Percentiles rank a stretch among this genome's conserved stretches.
These are phyloP conservation scores for Idaea biselata DNA, from an alignment of 2,888 invertebrate genomes.

Conservation along the genomic window DNA sequence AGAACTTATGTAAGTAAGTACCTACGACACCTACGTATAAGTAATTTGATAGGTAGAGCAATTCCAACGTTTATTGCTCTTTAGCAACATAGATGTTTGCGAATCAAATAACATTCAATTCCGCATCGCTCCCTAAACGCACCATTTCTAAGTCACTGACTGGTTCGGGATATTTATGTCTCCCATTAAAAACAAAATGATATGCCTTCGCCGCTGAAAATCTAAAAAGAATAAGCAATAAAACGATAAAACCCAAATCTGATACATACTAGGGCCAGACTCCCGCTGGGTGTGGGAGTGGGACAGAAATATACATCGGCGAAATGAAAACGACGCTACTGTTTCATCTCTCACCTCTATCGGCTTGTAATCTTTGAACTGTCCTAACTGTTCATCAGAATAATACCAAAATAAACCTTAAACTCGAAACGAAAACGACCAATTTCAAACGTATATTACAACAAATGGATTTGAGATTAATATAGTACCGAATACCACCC, in stretches of 20 bases:
- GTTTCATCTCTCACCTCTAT: constrained; percentile 82
- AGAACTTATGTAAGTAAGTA: neutral
- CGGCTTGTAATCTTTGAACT: constrained; percentile 73
- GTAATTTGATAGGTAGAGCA: neutral
- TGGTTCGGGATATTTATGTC: constrained; percentile 74
- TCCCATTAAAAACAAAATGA: constrained; percentile 80
- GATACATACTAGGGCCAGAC: constrained; percentile 78
- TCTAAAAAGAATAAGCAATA: constrained; percentile 82
- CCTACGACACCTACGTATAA: too few relatives aligned
- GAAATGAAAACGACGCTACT: constrained; percentile 79
- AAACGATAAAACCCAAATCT: constrained; percentile 81
- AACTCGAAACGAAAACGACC: constrained; percentile 44
- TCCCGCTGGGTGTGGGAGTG: constrained; percentile 71
- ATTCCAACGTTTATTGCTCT: neutral
- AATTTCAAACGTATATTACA: constrained; percentile 72
- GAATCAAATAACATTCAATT: constrained; percentile 61
- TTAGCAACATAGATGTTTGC: constrained; percentile 17
- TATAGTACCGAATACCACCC: constrained; percentile 79
- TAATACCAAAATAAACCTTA: constrained; percentile 67
- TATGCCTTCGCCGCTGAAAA: constrained; percentile 80
- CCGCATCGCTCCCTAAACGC: constrained; percentile 68
- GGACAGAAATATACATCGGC: constrained; percentile 68
- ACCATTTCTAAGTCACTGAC: constrained; percentile 72
- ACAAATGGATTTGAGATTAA: constrained; percentile 81
- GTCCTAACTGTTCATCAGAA: constrained; percentile 69